Percentiles rank a stretch among this genome's conserved stretches.
Evolutionary conservation across 2,113 vertebrate genomes (phyloP).

Genomic region (Periophthalmus modestus): DNA sequence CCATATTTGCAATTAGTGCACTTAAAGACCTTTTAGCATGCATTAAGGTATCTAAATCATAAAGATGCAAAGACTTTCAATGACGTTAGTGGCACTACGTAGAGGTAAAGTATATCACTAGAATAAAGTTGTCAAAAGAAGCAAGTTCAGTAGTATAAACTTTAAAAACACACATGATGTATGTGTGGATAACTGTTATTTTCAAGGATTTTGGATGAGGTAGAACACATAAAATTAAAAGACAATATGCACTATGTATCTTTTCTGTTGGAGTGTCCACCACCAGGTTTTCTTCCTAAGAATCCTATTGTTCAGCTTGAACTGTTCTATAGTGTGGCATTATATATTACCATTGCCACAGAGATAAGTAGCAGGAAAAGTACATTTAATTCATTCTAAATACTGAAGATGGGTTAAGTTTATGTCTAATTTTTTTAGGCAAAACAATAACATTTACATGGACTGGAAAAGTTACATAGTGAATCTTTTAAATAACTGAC

Average conservation of each 20-base stretch:
- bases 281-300: no score
- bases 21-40: slow-evolving; percentile 56
- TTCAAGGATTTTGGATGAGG: background rate
- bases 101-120: slow-evolving; percentile 27
- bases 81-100: slow-evolving; percentile 1
- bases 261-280: no score
- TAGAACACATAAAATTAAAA: background rate
- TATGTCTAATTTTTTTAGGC: no score
- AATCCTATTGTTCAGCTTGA: no score
- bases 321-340: no score
- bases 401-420: no score
- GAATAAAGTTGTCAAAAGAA: background rate
- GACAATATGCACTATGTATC: background rate
- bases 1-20: slow-evolving; percentile 61
- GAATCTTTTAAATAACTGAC: background rate
- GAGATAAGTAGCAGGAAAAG: no score
- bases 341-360: no score
- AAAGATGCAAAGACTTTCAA: slow-evolving; percentile 45
- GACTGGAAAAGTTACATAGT: no score
- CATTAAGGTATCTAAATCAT: slow-evolving; percentile 54
- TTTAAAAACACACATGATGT: background rate
- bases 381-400: no score
- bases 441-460: no score
- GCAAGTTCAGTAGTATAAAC: no score
- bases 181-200: background rate